Percentiles rank a stretch among this genome's conserved stretches.
Evolutionary conservation across 1,140 invertebrate genomes (phyloP).

Genomic region (Drosophila quadrilineata): DNA sequence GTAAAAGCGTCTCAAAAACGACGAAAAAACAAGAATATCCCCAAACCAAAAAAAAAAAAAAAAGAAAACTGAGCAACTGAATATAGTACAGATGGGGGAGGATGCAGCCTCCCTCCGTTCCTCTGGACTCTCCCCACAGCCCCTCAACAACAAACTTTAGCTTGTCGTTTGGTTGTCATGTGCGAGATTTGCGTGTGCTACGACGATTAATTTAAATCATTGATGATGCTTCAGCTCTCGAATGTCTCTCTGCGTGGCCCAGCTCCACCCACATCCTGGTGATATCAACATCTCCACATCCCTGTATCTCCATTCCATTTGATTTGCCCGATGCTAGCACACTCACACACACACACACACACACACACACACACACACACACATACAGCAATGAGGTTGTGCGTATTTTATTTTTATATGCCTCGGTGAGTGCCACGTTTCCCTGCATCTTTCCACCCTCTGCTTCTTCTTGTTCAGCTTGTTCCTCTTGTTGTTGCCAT

Average conservation of each 20-base stretch:
- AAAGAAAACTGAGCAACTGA: background rate
- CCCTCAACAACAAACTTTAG: too few species aligned
- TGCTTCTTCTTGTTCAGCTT: constrained; percentile 18
- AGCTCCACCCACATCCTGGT: constrained; percentile 5
- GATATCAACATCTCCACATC: background rate
- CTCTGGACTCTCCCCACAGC: too few species aligned
- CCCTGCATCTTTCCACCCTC: background rate
- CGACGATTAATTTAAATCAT: constrained; percentile 80
- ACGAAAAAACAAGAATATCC: too few species aligned
- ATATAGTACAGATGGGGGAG: background rate
- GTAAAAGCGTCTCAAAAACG: constrained; percentile 34
- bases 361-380: background rate
- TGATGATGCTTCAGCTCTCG: constrained; percentile 62
- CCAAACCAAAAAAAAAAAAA: constrained; percentile 14
- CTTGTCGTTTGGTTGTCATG: constrained; percentile 74
- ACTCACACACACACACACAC: background rate
- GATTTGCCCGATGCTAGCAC: constrained; percentile 32
- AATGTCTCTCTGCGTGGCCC: constrained; percentile 5
- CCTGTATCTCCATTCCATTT: constrained; percentile 41
- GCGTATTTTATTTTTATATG: constrained; percentile 50
- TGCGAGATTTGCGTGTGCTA: constrained; percentile 79
- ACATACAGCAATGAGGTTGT: background rate
- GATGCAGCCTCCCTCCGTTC: background rate
- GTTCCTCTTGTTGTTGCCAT: constrained; percentile 2
- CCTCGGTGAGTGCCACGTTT: constrained; percentile 49